Evolutionary conservation across 2,888 invertebrate genomes (phyloP), one percentile per base, ranked within the genome.

Genomic region (Dascillus cervinus): DNA sequence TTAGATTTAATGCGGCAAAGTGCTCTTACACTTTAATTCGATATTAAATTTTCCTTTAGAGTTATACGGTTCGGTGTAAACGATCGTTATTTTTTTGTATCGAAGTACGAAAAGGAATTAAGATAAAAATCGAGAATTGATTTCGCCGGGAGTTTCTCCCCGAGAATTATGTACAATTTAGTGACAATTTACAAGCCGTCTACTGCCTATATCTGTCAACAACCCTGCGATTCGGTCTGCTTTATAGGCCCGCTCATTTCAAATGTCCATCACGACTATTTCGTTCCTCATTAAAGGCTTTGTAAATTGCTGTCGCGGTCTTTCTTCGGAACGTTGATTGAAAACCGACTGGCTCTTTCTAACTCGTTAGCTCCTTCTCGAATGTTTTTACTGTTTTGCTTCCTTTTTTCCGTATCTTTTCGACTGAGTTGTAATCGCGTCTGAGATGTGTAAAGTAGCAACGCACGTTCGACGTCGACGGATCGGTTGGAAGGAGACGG

Each of bases 261-360:
- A 67, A 70, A 71, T 72, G 73, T 74, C 74, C 73, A 74, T 75
- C 74, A 73, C 70, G 72, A 69, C 73, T 67, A 73, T 73, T 73
- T 71, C 65, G 64, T 64, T 66, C 63, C 67, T 72, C 74, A 73
- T 75, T 75, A 73, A 71, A 71, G 71, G 70, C 71, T 68, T 65
- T 65, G 67, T 67, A 71, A 73, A 72, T 72, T 71, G 72, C 48
- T 49, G 41, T 40, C 41, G 37, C 34, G 37, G 29, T 47, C 47
- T 44, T 44, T 43, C 39, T 47, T 39, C 36, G 34, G 32, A 25
- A 28, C 28, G 29, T 13, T 15, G 21, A 14, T 22, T 17, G 13
- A 6, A 12, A 26, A 26, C 21, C 10, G 4, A 26, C 24, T 29
- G 11, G 17, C 34, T 37, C 37, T 23, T 20, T 41, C 34, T 14